Percentiles rank a stretch among this genome's conserved stretches.
Conservation (phyloP, 2,113 vertebrate species). For the Formicarius rufipectus region DNA sequence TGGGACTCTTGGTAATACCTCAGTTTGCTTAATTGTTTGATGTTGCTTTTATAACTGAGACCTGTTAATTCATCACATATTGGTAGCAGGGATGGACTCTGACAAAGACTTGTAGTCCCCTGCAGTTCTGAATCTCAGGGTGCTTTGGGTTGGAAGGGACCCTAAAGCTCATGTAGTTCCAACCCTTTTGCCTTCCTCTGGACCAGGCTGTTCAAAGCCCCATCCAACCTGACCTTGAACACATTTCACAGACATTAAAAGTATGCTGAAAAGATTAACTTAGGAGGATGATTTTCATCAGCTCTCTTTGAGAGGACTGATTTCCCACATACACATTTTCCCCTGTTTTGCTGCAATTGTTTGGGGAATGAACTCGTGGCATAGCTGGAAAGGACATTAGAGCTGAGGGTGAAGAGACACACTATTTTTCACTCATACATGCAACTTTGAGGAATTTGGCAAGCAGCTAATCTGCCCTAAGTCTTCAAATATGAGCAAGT, state of each 20-base stretch:
- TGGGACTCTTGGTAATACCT: slow-evolving; percentile 29
- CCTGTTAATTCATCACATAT: slow-evolving; percentile 58
- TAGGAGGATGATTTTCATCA: not conserved
- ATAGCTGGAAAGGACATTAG: not conserved
- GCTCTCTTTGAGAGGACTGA: not conserved
- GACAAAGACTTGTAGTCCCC: slow-evolving; percentile 14
- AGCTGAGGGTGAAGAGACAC: not conserved
- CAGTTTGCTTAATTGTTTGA: slow-evolving; percentile 64
- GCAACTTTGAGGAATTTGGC: not conserved
- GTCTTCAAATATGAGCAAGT: not conserved
- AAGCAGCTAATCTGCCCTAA: not conserved
- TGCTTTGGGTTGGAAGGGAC: not conserved
- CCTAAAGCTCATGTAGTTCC: not conserved
- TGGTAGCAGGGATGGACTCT: slow-evolving; percentile 59
- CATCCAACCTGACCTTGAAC: fast-evolving
- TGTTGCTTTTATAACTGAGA: slow-evolving; percentile 68
- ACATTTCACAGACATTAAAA: not conserved
- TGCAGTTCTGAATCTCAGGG: not conserved
- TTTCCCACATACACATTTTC: fast-evolving
- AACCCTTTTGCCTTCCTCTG: not conserved
- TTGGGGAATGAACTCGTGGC: not conserved
- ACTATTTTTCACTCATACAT: not conserved
- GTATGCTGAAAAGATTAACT: not conserved
- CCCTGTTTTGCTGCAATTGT: not conserved
- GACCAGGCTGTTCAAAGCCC: not conserved